Base-by-base conservation (phyloP, 2,888 invertebrate genomes). In the Graphium colonna region DNA sequence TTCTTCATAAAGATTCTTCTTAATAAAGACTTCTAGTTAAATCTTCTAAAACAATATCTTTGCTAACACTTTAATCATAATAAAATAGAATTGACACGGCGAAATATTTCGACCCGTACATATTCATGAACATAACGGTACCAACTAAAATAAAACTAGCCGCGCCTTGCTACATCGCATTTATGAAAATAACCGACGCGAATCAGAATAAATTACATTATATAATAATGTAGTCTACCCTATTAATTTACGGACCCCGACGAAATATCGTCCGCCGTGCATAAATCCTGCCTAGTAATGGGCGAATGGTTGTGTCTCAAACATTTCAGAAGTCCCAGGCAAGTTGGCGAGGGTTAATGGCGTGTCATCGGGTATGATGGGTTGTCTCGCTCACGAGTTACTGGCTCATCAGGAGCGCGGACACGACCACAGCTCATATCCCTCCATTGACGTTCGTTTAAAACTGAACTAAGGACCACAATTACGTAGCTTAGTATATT, bases 361-460 rank as follows among this genome's bases (percentile, higher is more conserved):
- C 77, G 76, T 88, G 87, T 86, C 87, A 86, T 82, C 75, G 75
- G 67, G 67, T 69, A 78, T 83, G 86, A 87, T 85, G 79, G 82
- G 81, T 81, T 73, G 82, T 71, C 77, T 67, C 69, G 72, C 74
- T 71, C 66, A 68, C 70, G 64, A 73, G 71, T 75, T 75, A 77
- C 75, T 64, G 68, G 68, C 79, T 81, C 81, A 82, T 81, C 82
- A 81, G 71, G 62, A 71, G 62, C 64, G 60, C 65, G 67, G 62
- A 69, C 69, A 71, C 71, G 71, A 65, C 64, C 66, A 61, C 60
- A 60, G 59, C 66, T 63, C 68, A 69, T 75, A 69, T 69, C 69
- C 72, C 67, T 65, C 69, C 79, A 84, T 81, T 79, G 81, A 79
- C 77, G 75, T 68, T 64, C 69, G 69, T 71, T 80, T 78, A 43